Percentiles rank a stretch among this genome's conserved stretches.
Evolutionary conservation across 2,113 vertebrate species (phyloP).

Genomic region (Ceyx melanurus): DNA sequence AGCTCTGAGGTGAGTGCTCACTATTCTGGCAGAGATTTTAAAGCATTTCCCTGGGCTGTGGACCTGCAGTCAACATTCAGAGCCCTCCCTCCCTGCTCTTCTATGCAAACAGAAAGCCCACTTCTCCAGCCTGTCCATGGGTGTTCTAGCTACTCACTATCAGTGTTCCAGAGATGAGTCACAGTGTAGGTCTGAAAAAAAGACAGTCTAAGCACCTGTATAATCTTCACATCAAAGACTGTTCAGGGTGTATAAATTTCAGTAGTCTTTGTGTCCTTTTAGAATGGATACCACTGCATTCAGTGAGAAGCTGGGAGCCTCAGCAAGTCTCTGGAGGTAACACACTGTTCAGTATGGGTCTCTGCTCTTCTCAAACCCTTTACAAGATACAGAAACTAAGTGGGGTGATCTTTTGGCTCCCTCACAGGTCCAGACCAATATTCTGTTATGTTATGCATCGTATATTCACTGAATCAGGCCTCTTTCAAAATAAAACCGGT

Average conservation of each 20-base stretch:
- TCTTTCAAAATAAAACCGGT: neutral
- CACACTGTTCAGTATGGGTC: neutral
- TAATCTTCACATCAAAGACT: neutral
- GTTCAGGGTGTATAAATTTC: neutral
- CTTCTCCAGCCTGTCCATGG: neutral
- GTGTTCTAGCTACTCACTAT: neutral
- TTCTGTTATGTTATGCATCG: neutral
- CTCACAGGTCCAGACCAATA: neutral
- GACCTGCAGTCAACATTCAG: too few species aligned
- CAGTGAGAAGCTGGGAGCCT: neutral
- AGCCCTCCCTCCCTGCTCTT: too few species aligned
- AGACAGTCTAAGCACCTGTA: neutral
- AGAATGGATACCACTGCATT: neutral
- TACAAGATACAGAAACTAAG: neutral
- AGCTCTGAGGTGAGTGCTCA: too few species aligned
- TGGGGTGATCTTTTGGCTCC: neutral
- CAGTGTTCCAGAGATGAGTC: neutral
- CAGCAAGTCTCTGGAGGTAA: neutral
- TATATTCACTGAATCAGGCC: neutral
- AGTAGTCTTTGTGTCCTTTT: neutral
- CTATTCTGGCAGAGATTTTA: too few species aligned
- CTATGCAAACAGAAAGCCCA: neutral
- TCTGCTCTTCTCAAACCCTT: neutral
- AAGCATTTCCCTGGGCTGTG: too few species aligned
- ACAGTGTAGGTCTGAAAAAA: neutral